Evolutionary conservation across 1,140 invertebrate genomes (phyloP).

Genomic region (Caenorhabditis remanei): DNA sequence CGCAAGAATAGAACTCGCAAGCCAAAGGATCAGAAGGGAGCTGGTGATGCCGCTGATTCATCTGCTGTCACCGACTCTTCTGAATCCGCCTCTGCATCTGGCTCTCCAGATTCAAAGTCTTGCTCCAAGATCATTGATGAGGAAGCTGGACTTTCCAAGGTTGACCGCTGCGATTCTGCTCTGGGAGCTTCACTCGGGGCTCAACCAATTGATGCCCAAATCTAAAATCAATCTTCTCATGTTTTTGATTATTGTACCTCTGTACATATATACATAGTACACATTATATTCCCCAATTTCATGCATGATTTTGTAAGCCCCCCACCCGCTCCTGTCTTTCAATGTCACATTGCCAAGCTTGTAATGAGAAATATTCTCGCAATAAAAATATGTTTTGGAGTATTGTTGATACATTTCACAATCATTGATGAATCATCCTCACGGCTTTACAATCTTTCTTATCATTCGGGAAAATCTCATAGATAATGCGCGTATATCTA

Average conservation of each 20-base stretch:
- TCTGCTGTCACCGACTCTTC: constrained; percentile 14
- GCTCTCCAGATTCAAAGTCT: constrained; percentile 17
- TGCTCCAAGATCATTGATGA: constrained; percentile 10
- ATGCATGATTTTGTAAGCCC: constrained; percentile 23
- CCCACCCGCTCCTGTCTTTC: background rate
- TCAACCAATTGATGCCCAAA: constrained; percentile 20
- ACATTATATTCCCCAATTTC: background rate
- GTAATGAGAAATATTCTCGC: background rate
- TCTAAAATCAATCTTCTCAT: background rate
- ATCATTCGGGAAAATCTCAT: too few species aligned
- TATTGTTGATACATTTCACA: too few species aligned
- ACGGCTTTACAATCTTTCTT: background rate
- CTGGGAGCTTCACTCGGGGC: background rate
- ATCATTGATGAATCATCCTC: too few species aligned
- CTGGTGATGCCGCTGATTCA: constrained; percentile 34
- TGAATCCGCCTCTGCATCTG: background rate
- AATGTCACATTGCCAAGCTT: constrained; percentile 36
- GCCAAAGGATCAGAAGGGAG: constrained; percentile 23
- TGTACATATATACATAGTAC: constrained; percentile 32
- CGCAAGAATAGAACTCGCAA: constrained; percentile 28
- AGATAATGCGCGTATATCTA: too few species aligned
- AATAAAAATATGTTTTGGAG: background rate
- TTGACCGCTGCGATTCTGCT: constrained; percentile 21
- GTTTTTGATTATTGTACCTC: background rate
- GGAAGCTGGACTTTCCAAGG: constrained; percentile 15